Percentiles rank a stretch among this genome's conserved stretches.
These are phyloP conservation scores for Melinaea menophilus DNA, from an alignment of 2,888 invertebrate genomes.

Conservation along the genomic window DNA sequence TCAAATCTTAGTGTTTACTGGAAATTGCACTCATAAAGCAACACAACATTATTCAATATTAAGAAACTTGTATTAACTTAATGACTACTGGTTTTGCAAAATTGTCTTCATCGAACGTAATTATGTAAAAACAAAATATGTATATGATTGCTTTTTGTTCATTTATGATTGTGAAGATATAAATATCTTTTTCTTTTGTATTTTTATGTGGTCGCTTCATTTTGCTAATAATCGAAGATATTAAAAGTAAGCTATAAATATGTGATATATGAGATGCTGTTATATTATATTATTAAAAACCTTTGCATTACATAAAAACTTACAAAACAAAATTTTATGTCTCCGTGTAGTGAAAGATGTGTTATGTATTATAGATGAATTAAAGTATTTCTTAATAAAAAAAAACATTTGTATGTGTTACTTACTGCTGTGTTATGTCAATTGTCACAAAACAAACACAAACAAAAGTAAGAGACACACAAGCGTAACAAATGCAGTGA, in stretches of 20 bases:
- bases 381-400: too few species aligned
- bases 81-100: slow-evolving; percentile 7
- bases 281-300: too few species aligned
- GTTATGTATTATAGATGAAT: too few species aligned
- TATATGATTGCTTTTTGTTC: slow-evolving; percentile 2
- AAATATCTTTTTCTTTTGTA: not conserved
- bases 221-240: not conserved
- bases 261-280: not conserved
- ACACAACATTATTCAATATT: slow-evolving; percentile 12
- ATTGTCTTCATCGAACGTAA: slow-evolving; percentile 3
- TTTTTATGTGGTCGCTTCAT: not conserved
- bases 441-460: slow-evolving; percentile 8
- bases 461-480: slow-evolving; percentile 22
- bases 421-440: too few species aligned
- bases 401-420: too few species aligned
- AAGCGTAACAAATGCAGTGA: slow-evolving; percentile 45
- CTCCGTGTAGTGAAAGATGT: too few species aligned
- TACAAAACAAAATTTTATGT: too few species aligned
- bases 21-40: slow-evolving; percentile 10
- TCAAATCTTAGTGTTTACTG: not conserved
- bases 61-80: slow-evolving; percentile 28
- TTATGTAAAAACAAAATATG: slow-evolving; percentile 2
- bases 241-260: not conserved
- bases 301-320: too few species aligned
- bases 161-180: not conserved